Percentiles rank a stretch among this genome's conserved stretches.
These are phyloP conservation scores for Sminthurides aquaticus DNA, from an alignment of 2,888 invertebrate genomes.

Conservation along the genomic window DNA sequence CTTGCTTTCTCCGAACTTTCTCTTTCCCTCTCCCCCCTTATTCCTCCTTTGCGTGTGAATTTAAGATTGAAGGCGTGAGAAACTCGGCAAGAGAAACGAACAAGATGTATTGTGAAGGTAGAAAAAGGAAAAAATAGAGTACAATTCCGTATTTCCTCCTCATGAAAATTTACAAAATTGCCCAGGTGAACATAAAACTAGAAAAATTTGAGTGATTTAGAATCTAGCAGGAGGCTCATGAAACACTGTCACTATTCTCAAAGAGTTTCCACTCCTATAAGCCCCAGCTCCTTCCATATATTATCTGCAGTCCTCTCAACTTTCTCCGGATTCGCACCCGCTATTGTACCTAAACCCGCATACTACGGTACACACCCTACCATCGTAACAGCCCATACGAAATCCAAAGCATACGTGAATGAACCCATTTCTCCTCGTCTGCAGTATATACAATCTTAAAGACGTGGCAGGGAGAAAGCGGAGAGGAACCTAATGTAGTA, in stretches of 20 bases:
- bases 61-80: constrained; percentile 3
- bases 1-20: background rate
- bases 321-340: too few relatives aligned
- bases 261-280: too few relatives aligned
- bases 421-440: background rate
- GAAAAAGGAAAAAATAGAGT: constrained; percentile 3
- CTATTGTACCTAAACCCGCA: too few relatives aligned
- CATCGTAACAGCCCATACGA: too few relatives aligned
- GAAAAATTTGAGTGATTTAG: constrained; percentile 5
- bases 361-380: too few relatives aligned
- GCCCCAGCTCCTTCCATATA: too few relatives aligned
- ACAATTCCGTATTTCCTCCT: background rate
- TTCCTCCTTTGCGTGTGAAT: background rate
- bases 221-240: constrained; percentile 6
- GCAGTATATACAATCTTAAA: background rate
- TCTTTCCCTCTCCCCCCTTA: background rate
- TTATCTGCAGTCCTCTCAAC: too few relatives aligned
- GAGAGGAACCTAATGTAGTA: constrained; percentile 17
- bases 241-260: background rate
- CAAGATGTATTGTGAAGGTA: constrained; percentile 4
- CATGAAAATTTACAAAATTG: background rate
- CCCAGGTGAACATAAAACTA: background rate
- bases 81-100: background rate
- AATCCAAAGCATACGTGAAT: background rate
- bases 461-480: background rate